Evolutionary conservation across 2,888 invertebrate species (phyloP).

Genomic region (Melanotus villosus): DNA sequence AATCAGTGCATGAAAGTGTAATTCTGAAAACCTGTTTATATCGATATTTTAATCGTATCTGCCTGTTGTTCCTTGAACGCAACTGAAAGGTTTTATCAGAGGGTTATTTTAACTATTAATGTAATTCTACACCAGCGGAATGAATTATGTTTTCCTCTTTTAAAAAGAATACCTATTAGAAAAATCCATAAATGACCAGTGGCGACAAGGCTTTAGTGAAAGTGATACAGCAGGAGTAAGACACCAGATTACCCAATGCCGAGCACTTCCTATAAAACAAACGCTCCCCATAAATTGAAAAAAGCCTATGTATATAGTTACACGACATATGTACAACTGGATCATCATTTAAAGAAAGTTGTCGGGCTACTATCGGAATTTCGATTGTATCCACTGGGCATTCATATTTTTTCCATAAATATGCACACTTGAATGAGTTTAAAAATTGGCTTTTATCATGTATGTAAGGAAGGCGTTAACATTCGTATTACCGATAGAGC

Average conservation of each 20-base stretch:
- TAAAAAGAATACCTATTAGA: not conserved
- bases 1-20: constrained; percentile 14
- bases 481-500: no score
- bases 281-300: constrained; percentile 30
- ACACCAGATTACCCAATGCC: constrained; percentile 27
- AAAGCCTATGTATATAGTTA: constrained; percentile 19
- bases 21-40: constrained; percentile 1
- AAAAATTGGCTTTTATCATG: no score
- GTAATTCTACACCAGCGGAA: no score
- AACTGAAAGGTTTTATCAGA: no score
- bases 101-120: no score
- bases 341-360: constrained; percentile 27
- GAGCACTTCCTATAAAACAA: constrained; percentile 31
- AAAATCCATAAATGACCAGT: constrained; percentile 10
- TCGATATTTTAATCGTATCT: not conserved
- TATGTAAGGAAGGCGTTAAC: no score
- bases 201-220: constrained; percentile 21
- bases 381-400: not conserved
- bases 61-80: no score
- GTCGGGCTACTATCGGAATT: constrained; percentile 21
- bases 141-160: no score
- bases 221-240: constrained; percentile 3
- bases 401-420: no score
- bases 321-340: constrained; percentile 3
- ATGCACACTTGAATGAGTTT: no score